These are phyloP conservation scores for Epinotia bilunana DNA, from an alignment of 2,888 invertebrate genomes.

Conservation along the genomic window DNA sequence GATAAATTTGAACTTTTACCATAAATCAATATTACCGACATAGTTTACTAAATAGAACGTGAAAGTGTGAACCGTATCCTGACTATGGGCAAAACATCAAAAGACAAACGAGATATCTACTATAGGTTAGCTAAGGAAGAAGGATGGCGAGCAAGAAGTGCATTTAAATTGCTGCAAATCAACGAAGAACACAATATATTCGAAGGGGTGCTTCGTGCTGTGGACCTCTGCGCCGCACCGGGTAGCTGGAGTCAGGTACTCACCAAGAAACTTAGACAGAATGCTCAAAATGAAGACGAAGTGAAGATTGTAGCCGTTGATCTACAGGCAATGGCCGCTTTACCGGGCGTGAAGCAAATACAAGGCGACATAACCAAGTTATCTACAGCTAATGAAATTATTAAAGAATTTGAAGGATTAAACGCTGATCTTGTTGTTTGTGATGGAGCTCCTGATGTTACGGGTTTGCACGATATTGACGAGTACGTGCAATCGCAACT, in stretches of 20 bases:
- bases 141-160: conserved; percentile 99
- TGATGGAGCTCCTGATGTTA: conserved; percentile 99
- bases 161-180: conserved; percentile 98
- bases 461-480: conserved; percentile 98
- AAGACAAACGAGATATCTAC: conserved; percentile 99
- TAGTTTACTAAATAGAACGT: background rate
- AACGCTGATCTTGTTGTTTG: conserved; percentile 98
- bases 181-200: conserved; percentile 97
- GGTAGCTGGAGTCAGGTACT: conserved; percentile 99
- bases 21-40: background rate
- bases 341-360: conserved; percentile 97
- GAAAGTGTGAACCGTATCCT: background rate
- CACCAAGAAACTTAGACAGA: conserved; percentile 90
- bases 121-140: conserved; percentile 99
- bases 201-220: conserved; percentile 94
- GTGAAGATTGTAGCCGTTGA: conserved; percentile 99
- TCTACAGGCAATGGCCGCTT: conserved; percentile 96
- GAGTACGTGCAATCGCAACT: conserved; percentile 99
- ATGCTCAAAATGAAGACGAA: conserved; percentile 72
- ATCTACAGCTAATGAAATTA: conserved; percentile 95
- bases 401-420: conserved; percentile 94
- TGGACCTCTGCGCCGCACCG: conserved; percentile 98
- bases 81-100: conserved; percentile 97
- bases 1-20: background rate
- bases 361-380: conserved; percentile 99